Evolutionary conservation across 2,888 invertebrate genomes (phyloP).

Genomic region (Cremastinae sp.): DNA sequence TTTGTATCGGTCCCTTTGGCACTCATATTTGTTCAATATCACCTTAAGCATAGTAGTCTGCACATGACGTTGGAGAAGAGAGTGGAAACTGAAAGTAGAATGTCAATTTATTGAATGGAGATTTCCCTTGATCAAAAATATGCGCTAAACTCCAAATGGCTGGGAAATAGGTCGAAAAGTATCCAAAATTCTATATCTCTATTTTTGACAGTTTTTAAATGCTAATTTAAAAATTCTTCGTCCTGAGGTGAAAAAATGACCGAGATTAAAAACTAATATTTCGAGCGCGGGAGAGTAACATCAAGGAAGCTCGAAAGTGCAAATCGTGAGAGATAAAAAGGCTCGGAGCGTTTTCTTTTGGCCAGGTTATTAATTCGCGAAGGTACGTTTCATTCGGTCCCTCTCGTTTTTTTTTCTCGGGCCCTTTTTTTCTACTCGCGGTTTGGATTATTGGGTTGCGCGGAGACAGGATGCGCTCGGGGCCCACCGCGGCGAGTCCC

Average conservation of each 20-base stretch:
- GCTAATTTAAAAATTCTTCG: background rate
- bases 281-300: slow-evolving; percentile 10
- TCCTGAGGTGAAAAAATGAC: slow-evolving; percentile 4
- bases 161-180: too few relatives aligned
- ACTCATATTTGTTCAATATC: too few relatives aligned
- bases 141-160: too few relatives aligned
- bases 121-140: too few relatives aligned
- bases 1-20: too few relatives aligned
- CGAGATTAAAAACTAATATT: background rate
- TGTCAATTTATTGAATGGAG: too few relatives aligned
- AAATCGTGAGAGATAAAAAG: background rate
- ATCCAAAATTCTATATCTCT: too few relatives aligned
- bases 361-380: slow-evolving; percentile 71
- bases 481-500: slow-evolving; percentile 70
- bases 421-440: slow-evolving; percentile 65
- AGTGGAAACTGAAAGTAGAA: too few relatives aligned
- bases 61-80: too few relatives aligned
- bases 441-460: slow-evolving; percentile 36
- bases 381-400: slow-evolving; percentile 69
- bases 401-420: slow-evolving; percentile 13
- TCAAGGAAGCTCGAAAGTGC: slow-evolving; percentile 26
- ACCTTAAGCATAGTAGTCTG: too few relatives aligned
- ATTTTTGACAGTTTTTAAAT: too few relatives aligned
- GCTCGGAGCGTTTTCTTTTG: slow-evolving; percentile 24
- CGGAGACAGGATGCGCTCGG: slow-evolving; percentile 44